Evolutionary conservation across 1,140 invertebrate species (phyloP).

Genomic region (Monomorium pharaonis): DNA sequence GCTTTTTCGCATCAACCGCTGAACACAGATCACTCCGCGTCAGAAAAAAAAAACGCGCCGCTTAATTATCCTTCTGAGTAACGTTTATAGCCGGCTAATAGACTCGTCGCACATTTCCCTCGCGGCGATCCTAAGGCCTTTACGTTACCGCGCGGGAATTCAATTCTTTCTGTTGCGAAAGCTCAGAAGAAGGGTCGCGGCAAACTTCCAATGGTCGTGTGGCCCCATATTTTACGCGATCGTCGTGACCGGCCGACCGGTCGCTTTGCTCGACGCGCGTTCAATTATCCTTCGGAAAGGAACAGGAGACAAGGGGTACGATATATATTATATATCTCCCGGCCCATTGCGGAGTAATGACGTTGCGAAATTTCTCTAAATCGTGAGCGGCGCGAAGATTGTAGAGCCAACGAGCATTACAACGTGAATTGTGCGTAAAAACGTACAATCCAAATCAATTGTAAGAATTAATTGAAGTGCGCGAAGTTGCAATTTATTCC

Average conservation of each 20-base stretch:
- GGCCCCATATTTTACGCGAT: conserved; percentile 7
- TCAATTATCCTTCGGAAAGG: conserved; percentile 26
- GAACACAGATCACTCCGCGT: not conserved
- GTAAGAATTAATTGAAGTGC: not conserved
- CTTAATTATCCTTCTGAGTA: conserved; percentile 44
- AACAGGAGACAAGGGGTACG: not conserved
- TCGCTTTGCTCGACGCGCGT: not conserved
- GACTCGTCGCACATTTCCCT: conserved; percentile 19
- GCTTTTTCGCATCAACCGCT: not conserved
- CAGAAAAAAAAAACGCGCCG: not conserved
- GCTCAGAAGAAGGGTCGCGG: not conserved
- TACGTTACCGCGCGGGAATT: conserved; percentile 17
- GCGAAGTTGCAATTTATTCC: not conserved
- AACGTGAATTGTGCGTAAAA: not conserved
- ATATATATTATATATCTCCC: not conserved
- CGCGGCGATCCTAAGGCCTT: not conserved
- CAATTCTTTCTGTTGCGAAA: conserved; percentile 57
- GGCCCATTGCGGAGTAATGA: not conserved
- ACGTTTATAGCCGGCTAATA: conserved; percentile 41
- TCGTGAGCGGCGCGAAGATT: not conserved
- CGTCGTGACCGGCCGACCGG: not conserved
- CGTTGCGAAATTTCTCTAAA: conserved; percentile 12
- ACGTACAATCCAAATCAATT: not conserved
- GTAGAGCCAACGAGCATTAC: not conserved
- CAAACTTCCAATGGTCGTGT: not conserved